Conservation (phyloP, 2,888 invertebrate species). For the Cerastoderma edule region DNA sequence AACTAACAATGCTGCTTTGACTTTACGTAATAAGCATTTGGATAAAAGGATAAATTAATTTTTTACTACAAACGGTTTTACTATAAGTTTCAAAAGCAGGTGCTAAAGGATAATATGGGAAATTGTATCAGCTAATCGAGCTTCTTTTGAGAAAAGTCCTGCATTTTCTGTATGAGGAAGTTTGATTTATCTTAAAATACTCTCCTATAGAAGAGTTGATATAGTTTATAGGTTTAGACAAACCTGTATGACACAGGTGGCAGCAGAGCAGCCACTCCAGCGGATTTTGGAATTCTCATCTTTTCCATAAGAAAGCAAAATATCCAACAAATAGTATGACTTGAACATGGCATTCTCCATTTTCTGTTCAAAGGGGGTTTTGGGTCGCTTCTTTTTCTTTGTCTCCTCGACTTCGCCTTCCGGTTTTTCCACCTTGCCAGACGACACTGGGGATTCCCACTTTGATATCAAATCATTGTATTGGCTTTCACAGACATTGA, state of each 20-base stretch:
- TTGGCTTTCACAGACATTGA: slow-evolving; percentile 77
- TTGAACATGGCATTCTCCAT: slow-evolving; percentile 76
- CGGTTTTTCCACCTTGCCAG: slow-evolving; percentile 14
- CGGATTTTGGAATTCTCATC: slow-evolving; percentile 81
- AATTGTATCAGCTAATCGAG: no score
- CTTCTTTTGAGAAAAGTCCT: no score
- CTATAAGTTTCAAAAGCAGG: no score
- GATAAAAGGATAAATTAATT: no score
- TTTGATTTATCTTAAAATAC: no score
- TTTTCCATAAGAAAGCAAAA: slow-evolving; percentile 80
- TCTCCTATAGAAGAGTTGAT: no score
- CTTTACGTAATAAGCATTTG: no score
- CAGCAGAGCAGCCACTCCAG: slow-evolving; percentile 82
- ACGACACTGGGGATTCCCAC: slow-evolving; percentile 26
- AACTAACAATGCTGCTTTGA: no score
- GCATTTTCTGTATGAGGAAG: no score
- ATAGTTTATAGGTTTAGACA: no score
- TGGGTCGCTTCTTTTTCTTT: slow-evolving; percentile 55
- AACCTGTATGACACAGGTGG: slow-evolving; percentile 74
- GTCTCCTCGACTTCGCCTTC: slow-evolving; percentile 4
- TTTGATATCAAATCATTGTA: slow-evolving; percentile 69
- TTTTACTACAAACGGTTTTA: no score
- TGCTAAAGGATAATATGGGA: no score
- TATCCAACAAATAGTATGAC: slow-evolving; percentile 78
- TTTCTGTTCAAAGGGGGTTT: slow-evolving; percentile 69